phyloP scores from a whole-genome alignment of 2,113 vertebrate species.

The Myrmecophaga tridactyla region DNA sequence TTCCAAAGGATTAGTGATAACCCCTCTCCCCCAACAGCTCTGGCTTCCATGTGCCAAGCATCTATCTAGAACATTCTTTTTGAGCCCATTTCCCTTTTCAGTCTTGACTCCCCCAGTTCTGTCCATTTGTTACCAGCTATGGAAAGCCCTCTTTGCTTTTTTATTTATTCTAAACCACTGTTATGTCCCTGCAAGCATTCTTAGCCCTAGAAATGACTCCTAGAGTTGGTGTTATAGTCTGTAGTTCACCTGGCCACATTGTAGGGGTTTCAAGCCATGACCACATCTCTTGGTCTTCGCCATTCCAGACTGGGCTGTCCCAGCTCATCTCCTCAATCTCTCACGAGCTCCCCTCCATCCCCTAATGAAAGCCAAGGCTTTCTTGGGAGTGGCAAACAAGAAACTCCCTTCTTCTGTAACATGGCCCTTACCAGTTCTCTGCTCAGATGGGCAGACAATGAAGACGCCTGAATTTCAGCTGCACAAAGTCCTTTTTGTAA shows the following conservation, averaged over 20 bases:
- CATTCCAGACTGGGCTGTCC: background rate
- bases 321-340: background rate
- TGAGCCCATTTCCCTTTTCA: background rate
- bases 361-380: background rate
- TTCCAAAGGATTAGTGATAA: background rate
- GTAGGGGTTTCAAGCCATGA: background rate
- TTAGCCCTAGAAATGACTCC: background rate
- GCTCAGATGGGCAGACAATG: conserved; percentile 41
- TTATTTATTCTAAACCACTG: background rate
- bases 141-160: background rate
- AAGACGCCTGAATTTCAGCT: background rate
- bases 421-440: conserved; percentile 8
- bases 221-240: background rate
- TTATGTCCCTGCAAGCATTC: background rate
- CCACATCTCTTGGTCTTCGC: background rate
- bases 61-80: background rate
- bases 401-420: background rate
- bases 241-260: rapidly evolving
- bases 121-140: background rate
- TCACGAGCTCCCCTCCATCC: background rate
- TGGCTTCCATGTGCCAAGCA: rapidly evolving
- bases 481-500: background rate
- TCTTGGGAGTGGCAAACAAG: background rate
- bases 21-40: background rate
- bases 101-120: background rate